These are phyloP conservation scores for Bimastos eiseni DNA, from an alignment of 2,888 invertebrate genomes.

Conservation along the genomic window DNA sequence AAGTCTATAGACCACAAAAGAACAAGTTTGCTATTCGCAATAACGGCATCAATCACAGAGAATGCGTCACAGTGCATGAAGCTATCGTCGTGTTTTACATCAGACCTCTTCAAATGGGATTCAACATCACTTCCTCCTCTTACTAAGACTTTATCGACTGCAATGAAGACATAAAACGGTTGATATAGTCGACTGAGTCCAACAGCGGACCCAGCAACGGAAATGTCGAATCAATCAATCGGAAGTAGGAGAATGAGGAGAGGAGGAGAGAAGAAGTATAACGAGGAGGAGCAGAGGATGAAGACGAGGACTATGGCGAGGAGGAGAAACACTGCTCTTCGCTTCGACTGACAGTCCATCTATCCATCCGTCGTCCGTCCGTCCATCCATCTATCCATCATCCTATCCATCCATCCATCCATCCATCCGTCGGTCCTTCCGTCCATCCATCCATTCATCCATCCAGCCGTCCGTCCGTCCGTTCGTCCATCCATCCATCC, in stretches of 20 bases:
- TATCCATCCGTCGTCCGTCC: no score
- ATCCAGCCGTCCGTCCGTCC: no score
- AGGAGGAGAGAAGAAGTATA: no score
- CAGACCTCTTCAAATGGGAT: background rate
- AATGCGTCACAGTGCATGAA: background rate
- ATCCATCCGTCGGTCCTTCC: no score
- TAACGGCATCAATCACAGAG: background rate
- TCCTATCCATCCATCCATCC: no score
- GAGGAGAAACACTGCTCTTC: no score
- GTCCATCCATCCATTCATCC: no score
- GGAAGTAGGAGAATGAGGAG: background rate
- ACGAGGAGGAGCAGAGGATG: no score
- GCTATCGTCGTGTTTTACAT: background rate
- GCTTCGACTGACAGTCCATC: background rate
- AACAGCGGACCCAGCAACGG: background rate
- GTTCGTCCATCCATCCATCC: background rate
- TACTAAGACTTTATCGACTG: background rate
- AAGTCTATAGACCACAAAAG: background rate
- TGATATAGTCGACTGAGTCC: background rate
- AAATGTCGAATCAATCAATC: background rate
- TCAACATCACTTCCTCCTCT: background rate
- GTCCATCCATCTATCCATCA: background rate
- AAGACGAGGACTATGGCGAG: no score
- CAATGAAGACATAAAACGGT: background rate
- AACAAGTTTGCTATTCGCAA: background rate